Evolutionary conservation across 2,888 invertebrate species (phyloP), one percentile per base, ranked within the genome.

Genomic region (Dioctria linearis): DNA sequence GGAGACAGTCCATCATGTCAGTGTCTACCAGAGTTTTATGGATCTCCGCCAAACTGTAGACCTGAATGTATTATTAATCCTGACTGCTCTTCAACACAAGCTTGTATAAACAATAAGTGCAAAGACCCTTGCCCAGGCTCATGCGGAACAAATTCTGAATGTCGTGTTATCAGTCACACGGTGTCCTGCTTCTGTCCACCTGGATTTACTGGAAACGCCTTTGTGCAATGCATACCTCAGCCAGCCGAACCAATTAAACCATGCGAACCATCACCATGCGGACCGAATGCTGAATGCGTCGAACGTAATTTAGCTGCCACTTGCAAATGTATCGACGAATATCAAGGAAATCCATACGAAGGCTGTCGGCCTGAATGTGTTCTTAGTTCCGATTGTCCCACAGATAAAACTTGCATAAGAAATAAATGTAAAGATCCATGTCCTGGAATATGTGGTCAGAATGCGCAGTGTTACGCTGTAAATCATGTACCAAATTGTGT

Each of bases 291-390:
- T 2, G 88, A 92, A 80, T 94, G 93, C 85, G 90, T 90, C 71
- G 91, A 92, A 83, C 93, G 93, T 39, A 25, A 25, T 25, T 25
- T 25, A 25, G 25, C 25, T 25, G 25, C 25, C 25, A 87, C 91
- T 80, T 95, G 95, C 85, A 91, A 92, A 9, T 95, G 95, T 86
- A 84, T 93, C 63, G 89, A 90, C 37, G 93, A 94, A 85, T 94
- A 93, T 85, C 91, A 91, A 80, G 95, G 95, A 54, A 93, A 95
- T 88, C 94, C 95, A 65, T 92, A 92, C 83, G 92, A 93, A 85
- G 93, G 93, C 66, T 96, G 95, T 86, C 91, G 95, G 83, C 95
- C 95, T 2, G 95, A 95, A 88, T 95, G 95, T 87, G 92, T 94
- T 3, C 88, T 95, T 2, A 95, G 94, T 86, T 89, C 91, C 6